Percentiles rank a stretch among this genome's conserved stretches.
Evolutionary conservation across 2,888 invertebrate species (phyloP).

Genomic region (Micropterix aruncella): DNA sequence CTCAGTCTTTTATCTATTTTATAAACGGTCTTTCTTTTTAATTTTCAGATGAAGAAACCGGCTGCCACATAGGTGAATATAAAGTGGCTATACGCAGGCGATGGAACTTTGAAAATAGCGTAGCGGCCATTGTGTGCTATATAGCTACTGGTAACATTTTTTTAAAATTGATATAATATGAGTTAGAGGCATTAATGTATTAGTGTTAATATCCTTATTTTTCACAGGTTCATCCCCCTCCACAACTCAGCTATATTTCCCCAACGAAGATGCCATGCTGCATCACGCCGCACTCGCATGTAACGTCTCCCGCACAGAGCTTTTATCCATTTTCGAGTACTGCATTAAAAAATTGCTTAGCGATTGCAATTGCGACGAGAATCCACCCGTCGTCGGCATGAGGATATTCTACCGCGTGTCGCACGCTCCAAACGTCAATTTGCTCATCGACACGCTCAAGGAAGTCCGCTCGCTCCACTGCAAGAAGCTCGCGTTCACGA

Average conservation of each 20-base stretch:
- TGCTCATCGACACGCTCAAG: conserved; percentile 25
- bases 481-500: conserved; percentile 47
- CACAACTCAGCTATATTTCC: conserved; percentile 29
- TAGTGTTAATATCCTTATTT: neutral
- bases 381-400: conserved; percentile 52
- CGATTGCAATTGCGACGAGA: conserved; percentile 26
- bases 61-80: conserved; percentile 70
- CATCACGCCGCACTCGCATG: conserved; percentile 23
- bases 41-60: conserved; percentile 72
- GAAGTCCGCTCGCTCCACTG: conserved; percentile 18
- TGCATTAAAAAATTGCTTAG: conserved; percentile 35
- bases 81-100: conserved; percentile 72
- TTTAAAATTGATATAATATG: neutral
- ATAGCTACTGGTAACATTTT: conserved; percentile 49
- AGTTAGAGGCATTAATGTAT: no score
- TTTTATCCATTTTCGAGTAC: conserved; percentile 34
- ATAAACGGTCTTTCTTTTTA: conserved; percentile 1
- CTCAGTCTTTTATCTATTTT: no score
- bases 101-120: conserved; percentile 82
- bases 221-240: conserved; percentile 30
- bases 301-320: conserved; percentile 21
- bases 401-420: conserved; percentile 65
- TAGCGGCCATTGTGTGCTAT: conserved; percentile 74
- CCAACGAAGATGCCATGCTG: conserved; percentile 24
- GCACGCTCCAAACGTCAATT: conserved; percentile 29